These are phyloP conservation scores for Hypocryptadius cinnamomeus DNA, from an alignment of 2,113 vertebrate genomes.

Conservation along the genomic window DNA sequence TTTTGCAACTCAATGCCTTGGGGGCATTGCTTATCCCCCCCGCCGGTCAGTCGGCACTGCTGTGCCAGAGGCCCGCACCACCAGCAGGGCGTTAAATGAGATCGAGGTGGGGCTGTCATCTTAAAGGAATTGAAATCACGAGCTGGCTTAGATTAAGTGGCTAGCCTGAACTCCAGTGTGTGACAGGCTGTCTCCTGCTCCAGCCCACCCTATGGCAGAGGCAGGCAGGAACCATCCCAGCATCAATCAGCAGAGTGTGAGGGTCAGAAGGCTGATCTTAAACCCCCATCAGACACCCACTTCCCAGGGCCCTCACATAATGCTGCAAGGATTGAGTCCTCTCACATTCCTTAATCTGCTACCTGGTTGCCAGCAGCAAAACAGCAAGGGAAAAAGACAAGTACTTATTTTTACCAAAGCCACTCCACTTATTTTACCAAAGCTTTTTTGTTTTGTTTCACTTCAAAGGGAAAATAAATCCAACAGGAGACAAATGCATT, in stretches of 20 bases:
- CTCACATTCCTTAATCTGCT: background rate
- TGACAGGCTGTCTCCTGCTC: background rate
- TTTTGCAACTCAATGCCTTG: background rate
- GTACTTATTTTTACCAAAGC: background rate
- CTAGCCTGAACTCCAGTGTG: background rate
- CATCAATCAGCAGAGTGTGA: background rate
- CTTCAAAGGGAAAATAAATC: constrained; percentile 1
- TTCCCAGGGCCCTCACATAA: background rate
- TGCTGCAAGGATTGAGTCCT: background rate
- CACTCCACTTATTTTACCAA: too few species aligned
- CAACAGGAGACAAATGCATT: constrained; percentile 46
- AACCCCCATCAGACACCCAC: background rate
- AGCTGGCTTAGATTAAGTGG: background rate
- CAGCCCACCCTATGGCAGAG: background rate
- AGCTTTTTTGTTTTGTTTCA: background rate
- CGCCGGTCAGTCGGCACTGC: background rate
- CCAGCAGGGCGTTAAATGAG: background rate
- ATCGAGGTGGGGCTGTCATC: background rate
- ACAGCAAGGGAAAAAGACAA: too few species aligned
- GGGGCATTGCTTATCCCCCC: background rate
- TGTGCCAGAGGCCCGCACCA: background rate
- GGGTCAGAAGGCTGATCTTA: background rate
- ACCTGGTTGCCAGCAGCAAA: background rate
- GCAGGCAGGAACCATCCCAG: background rate
- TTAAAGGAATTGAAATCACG: accelerated